Percentiles rank a stretch among this genome's conserved stretches.
phyloP scores from a whole-genome alignment of 2,113 vertebrate genomes.

The Crotalus viridis region DNA sequence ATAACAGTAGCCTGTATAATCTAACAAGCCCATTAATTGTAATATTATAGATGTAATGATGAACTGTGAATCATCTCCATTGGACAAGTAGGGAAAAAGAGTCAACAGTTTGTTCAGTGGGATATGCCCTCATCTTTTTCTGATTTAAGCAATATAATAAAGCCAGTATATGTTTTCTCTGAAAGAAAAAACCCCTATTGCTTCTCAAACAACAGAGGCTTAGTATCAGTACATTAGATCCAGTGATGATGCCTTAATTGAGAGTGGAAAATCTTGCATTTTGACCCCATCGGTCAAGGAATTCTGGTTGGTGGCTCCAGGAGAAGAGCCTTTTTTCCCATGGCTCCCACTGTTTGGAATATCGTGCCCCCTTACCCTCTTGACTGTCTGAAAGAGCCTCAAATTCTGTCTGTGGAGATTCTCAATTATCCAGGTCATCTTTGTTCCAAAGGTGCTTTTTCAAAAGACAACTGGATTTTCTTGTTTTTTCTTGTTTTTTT shows the following conservation, averaged over 20 bases:
- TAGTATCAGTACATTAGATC: background rate
- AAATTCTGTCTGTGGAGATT: too few relatives aligned
- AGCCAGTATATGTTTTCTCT: background rate
- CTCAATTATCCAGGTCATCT: too few relatives aligned
- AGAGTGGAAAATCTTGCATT: background rate
- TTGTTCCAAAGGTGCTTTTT: too few relatives aligned
- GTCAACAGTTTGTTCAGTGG: background rate
- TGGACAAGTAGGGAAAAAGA: background rate
- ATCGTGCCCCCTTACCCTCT: too few relatives aligned
- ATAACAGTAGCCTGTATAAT: background rate
- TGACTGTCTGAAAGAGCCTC: too few relatives aligned
- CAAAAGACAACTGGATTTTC: too few relatives aligned
- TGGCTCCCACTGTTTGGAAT: too few relatives aligned
- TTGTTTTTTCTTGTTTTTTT: too few relatives aligned
- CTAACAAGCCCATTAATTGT: background rate
- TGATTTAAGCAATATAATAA: background rate
- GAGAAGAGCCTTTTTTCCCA: too few relatives aligned
- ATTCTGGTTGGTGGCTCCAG: too few relatives aligned
- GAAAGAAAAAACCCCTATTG: background rate
- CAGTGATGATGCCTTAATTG: background rate
- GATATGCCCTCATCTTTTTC: background rate
- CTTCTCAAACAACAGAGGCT: background rate
- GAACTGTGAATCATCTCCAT: background rate
- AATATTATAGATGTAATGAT: background rate
- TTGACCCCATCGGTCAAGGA: too few relatives aligned